phyloP scores from a whole-genome alignment of 1,140 invertebrate genomes.

The Tetragonula clypearis region DNA sequence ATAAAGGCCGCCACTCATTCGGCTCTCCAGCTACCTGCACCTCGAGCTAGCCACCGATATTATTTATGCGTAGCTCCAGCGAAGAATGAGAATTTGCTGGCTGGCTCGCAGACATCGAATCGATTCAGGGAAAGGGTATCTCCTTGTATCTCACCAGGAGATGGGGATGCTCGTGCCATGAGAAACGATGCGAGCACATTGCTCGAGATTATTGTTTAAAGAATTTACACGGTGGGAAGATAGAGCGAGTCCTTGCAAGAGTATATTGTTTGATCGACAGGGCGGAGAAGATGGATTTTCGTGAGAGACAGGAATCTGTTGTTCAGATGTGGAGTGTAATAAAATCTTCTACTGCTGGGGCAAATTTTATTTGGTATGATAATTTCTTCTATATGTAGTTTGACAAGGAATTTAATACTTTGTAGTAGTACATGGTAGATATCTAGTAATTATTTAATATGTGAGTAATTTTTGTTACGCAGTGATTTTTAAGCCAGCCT shows the following conservation, averaged over 20 bases:
- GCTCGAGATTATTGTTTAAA: not conserved
- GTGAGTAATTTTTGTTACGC: no score
- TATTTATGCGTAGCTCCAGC: slow-evolving; percentile 40
- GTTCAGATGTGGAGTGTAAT: no score
- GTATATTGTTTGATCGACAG: no score
- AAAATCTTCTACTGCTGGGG: no score
- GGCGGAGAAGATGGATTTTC: no score
- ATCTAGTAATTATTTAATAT: no score
- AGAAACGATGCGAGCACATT: not conserved
- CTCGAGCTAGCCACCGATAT: slow-evolving; percentile 26
- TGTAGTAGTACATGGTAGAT: no score
- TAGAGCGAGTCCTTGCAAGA: not conserved
- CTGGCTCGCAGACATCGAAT: slow-evolving; percentile 1
- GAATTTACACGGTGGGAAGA: not conserved
- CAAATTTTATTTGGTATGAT: no score
- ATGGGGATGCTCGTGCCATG: not conserved
- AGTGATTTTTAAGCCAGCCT: no score
- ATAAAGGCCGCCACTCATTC: slow-evolving; percentile 19
- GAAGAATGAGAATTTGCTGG: slow-evolving; percentile 15
- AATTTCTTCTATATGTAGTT: no score
- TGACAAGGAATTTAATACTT: no score
- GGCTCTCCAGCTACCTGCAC: slow-evolving; percentile 43
- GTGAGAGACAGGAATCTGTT: no score
- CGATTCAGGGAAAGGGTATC: slow-evolving; percentile 10
- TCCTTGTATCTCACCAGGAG: not conserved